These are phyloP conservation scores for Slavum lentiscoides DNA, from an alignment of 2,888 invertebrate genomes.

Conservation along the genomic window DNA sequence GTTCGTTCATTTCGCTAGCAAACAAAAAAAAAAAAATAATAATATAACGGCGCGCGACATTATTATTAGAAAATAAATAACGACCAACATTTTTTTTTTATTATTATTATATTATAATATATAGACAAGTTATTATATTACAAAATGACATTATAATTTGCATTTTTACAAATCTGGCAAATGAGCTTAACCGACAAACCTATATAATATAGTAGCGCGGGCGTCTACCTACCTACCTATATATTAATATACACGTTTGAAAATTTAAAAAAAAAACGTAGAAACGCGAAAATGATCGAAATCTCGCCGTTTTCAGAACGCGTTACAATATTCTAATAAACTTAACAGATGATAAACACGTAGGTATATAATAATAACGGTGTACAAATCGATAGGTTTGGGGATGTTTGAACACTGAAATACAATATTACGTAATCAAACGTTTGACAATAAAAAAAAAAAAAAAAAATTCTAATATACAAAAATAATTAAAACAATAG, in stretches of 20 bases:
- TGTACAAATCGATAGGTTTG: conserved; percentile 14
- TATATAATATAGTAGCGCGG: background rate
- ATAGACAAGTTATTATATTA: conserved; percentile 52
- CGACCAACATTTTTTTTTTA: too few species aligned
- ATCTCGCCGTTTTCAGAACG: background rate
- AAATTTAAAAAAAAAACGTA: conserved; percentile 18
- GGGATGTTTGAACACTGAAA: background rate
- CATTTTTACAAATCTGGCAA: conserved; percentile 43
- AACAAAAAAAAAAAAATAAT: too few species aligned
- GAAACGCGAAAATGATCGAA: conserved; percentile 15
- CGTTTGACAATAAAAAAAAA: background rate
- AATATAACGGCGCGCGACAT: too few species aligned
- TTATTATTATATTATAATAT: background rate
- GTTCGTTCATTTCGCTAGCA: too few species aligned
- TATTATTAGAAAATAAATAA: too few species aligned
- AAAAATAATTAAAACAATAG: conserved; percentile 37
- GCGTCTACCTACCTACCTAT: background rate
- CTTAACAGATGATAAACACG: conserved; percentile 35
- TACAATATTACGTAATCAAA: conserved; percentile 9
- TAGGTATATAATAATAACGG: background rate
- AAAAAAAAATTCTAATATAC: conserved; percentile 20
- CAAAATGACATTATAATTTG: conserved; percentile 51
- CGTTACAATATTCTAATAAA: conserved; percentile 25
- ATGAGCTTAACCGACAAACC: conserved; percentile 46
- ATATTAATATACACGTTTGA: too few species aligned